A percentile compares a stretch with the other conserved stretches of the same genome.
These are phyloP conservation scores for Lethenteron reissneri DNA, from an alignment of 2,113 vertebrate species.

Conservation along the genomic window DNA sequence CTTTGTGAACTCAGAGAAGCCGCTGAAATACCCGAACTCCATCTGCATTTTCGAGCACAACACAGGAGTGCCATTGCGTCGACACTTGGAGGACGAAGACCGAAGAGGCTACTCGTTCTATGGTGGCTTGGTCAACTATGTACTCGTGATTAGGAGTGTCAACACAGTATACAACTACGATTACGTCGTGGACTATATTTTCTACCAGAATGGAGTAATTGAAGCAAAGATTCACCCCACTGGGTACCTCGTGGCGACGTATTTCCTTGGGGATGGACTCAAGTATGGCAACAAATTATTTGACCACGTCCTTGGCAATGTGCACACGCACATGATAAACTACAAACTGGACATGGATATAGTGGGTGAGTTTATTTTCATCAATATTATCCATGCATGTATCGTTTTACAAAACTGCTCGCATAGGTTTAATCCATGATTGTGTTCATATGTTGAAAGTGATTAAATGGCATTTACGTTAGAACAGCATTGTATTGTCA, in stretches of 20 bases:
- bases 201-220: slow-evolving; percentile 49
- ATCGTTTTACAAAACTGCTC: too few relatives aligned
- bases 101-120: slow-evolving; percentile 22
- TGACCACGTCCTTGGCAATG: slow-evolving; percentile 35
- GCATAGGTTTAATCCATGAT: too few relatives aligned
- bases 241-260: slow-evolving; percentile 28
- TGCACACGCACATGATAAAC: slow-evolving; percentile 49
- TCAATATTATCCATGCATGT: too few relatives aligned
- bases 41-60: slow-evolving; percentile 70
- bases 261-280: slow-evolving; percentile 13
- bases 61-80: slow-evolving; percentile 38
- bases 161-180: slow-evolving; percentile 44
- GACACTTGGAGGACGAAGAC: slow-evolving; percentile 41
- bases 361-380: slow-evolving; percentile 28
- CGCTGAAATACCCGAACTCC: slow-evolving; percentile 24
- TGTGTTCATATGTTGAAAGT: too few relatives aligned
- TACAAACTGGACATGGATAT: slow-evolving; percentile 67
- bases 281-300: slow-evolving; percentile 42
- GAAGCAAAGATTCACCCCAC: slow-evolving; percentile 57
- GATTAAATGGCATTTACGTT: too few relatives aligned
- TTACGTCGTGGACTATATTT: slow-evolving; percentile 60
- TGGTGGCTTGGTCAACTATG: slow-evolving; percentile 44
- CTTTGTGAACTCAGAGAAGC: slow-evolving; percentile 20
- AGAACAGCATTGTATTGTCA: too few relatives aligned
- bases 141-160: slow-evolving; percentile 41